phyloP scores from a whole-genome alignment of 2,113 vertebrate species.

The Copsychus sechellarum region DNA sequence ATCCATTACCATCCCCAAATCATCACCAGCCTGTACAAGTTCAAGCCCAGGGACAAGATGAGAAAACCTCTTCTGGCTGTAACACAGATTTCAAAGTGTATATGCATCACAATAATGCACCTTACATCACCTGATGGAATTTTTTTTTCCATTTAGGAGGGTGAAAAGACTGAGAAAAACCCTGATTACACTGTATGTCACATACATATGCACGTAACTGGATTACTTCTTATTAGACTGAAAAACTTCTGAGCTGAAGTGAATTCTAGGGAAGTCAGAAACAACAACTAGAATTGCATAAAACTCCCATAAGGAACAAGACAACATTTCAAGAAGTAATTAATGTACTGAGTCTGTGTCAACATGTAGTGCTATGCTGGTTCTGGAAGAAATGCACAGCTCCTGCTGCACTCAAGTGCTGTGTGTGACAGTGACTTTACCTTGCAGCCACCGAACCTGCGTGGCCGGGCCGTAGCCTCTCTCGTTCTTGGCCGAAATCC shows the following conservation, averaged over 20 bases:
- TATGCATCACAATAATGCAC: background rate
- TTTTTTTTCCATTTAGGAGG: background rate
- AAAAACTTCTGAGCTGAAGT: background rate
- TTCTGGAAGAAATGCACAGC: background rate
- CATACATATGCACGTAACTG: background rate
- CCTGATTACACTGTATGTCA: background rate
- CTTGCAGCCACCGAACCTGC: conserved; percentile 98
- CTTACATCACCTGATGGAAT: background rate
- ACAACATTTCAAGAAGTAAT: background rate
- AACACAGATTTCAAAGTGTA: background rate
- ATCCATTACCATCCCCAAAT: background rate
- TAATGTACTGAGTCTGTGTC: too few relatives aligned
- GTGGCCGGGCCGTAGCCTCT: conserved; percentile 96
- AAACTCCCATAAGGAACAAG: background rate
- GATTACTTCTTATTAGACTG: background rate
- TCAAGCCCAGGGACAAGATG: background rate
- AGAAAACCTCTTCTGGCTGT: background rate
- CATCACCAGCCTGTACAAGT: background rate
- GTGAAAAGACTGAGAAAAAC: background rate
- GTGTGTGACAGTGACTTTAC: conserved; percentile 63
- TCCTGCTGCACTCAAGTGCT: background rate
- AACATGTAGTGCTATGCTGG: accelerated
- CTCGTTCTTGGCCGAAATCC: conserved; percentile 97
- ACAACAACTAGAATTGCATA: background rate
- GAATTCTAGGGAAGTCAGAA: background rate